Evolutionary conservation across 2,888 invertebrate genomes (phyloP), one percentile per base, ranked within the genome.

Genomic region (Nowickia ferox): DNA sequence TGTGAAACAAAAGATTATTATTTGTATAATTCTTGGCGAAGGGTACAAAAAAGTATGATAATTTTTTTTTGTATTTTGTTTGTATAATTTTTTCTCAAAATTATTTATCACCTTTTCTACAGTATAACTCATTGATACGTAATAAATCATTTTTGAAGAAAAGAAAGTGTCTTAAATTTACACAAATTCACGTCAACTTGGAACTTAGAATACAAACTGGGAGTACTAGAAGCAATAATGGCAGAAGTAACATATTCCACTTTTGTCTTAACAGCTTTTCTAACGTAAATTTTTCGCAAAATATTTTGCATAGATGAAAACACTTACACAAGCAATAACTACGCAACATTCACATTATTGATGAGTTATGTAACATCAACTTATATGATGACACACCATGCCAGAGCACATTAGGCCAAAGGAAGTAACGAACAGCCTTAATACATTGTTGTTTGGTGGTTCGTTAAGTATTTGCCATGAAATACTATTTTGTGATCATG

Each of bases 401-500:
- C 87, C 91, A 90, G 87, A 90, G 92, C 76, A 89, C 90, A 78
- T 88, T 90, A 71, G 96, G 6, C 96, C 65, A 96, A 96, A 90
- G n/a, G n/a, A n/a, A 94, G 95, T n/a, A 96, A 95, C 91, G 94
- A 96, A 68, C 94, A 95, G 88, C 96, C 96, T 0, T 96, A 96
- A 91, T 15, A 96, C 96, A 1, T 96, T 30, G 30, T 30, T 4
- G 5, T 30, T 96, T 91, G 96, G 96, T 13, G 96, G 96, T 51
- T 93, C 96, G 0, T 93, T 96, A 66, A 96, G 96, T 89, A 95
- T 96, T 94, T 96, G 95, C 90, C 15, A 48, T 15, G 15, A 8
- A 15, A 48, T 96, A 0, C 96, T 96, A 0, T 96, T 96, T 92
- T 96, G 96, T 89, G 96, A 96, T 91, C 96, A 96, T 91, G 96